These are phyloP conservation scores for Pachypeltis micranthus DNA, from an alignment of 1,140 invertebrate species.

Conservation along the genomic window DNA sequence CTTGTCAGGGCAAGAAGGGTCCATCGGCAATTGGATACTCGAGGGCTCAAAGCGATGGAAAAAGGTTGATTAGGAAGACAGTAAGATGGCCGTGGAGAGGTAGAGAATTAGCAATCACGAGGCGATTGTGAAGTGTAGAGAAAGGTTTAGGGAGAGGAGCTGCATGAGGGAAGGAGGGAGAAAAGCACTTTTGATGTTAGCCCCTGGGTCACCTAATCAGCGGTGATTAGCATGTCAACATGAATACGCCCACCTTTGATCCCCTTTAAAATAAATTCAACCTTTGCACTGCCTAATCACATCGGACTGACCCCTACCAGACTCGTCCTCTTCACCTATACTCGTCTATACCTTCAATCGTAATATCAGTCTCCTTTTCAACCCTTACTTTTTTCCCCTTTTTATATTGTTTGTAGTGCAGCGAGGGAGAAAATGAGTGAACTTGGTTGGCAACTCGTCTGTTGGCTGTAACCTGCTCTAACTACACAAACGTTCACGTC, in stretches of 20 bases:
- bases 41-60: constrained; percentile 15
- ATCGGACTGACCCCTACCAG: background rate
- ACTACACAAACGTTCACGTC: no score
- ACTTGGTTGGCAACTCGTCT: background rate
- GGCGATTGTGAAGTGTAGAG: constrained; percentile 10
- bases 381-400: background rate
- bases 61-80: constrained; percentile 13
- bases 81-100: constrained; percentile 14
- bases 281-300: constrained; percentile 12
- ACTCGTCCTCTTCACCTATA: background rate
- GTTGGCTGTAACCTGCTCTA: no score
- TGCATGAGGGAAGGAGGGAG: no score
- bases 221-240: constrained; percentile 16
- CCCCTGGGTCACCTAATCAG: constrained; percentile 11
- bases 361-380: no score
- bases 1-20: constrained; percentile 9
- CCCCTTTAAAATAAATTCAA: constrained; percentile 17
- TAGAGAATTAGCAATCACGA: constrained; percentile 15
- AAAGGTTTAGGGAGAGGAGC: background rate
- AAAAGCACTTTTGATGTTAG: constrained; percentile 13
- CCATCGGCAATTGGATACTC: constrained; percentile 13
- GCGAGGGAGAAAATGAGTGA: background rate
- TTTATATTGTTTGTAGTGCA: background rate
- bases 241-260: constrained; percentile 14
- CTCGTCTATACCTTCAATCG: constrained; percentile 1